Percentiles rank a stretch among this genome's conserved stretches.
These are phyloP conservation scores for Gallinago media DNA, from an alignment of 2,113 vertebrate species.

Conservation along the genomic window DNA sequence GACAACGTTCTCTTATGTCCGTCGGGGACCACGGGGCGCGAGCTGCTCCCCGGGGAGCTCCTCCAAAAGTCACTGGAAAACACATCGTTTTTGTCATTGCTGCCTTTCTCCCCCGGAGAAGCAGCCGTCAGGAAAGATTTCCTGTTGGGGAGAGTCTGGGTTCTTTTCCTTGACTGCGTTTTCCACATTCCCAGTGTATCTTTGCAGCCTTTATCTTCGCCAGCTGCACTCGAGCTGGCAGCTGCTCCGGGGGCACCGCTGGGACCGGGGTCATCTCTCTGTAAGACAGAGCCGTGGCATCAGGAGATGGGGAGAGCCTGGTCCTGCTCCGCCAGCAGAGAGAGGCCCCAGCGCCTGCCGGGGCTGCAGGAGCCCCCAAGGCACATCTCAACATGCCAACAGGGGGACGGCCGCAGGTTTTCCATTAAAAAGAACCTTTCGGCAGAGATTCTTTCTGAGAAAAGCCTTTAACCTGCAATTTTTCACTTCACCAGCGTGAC, in stretches of 20 bases:
- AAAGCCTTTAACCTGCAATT: not conserved
- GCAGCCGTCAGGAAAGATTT: slow-evolving; percentile 69
- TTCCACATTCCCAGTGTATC: slow-evolving; percentile 60
- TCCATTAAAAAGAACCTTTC: not conserved
- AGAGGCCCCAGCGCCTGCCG: not conserved
- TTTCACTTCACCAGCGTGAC: not conserved
- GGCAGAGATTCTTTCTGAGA: not conserved
- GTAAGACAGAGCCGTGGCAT: not conserved
- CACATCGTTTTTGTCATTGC: slow-evolving; percentile 22
- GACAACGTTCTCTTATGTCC: slow-evolving; percentile 87
- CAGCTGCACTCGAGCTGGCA: not conserved
- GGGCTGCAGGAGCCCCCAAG: rapidly evolving
- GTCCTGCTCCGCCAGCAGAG: not conserved
- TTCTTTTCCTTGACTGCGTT: slow-evolving; percentile 86
- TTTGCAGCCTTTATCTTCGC: not conserved
- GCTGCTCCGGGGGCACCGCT: not conserved
- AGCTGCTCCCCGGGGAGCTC: not conserved
- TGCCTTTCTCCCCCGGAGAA: slow-evolving; percentile 11
- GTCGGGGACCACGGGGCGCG: rapidly evolving
- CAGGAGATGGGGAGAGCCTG: not conserved
- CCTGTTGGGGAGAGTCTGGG: slow-evolving; percentile 90
- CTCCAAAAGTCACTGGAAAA: slow-evolving; percentile 72
- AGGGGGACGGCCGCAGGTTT: not conserved
- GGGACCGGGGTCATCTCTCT: slow-evolving; percentile 44
- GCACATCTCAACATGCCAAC: rapidly evolving